A percentile compares a stretch with the other conserved stretches of the same genome.
Evolutionary conservation across 2,113 vertebrate species (phyloP).

Genomic region (Oreochromis niloticus): DNA sequence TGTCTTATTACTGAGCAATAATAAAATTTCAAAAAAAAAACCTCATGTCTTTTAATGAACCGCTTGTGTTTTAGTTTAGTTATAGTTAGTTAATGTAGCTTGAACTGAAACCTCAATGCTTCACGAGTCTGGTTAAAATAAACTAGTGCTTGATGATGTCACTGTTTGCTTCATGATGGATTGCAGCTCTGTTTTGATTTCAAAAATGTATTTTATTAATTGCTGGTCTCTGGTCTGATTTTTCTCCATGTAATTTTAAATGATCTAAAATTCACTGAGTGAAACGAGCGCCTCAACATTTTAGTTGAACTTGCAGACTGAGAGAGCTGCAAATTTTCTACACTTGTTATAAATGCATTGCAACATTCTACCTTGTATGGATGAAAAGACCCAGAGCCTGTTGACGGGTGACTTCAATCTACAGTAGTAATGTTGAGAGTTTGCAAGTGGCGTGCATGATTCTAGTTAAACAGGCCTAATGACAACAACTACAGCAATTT

Average conservation of each 20-base stretch:
- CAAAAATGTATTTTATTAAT: constrained; percentile 6
- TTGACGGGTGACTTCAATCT: no score
- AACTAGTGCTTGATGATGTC: not conserved
- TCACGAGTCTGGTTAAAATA: not conserved
- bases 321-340: no score
- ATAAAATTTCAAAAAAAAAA: fast-evolving
- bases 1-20: not conserved
- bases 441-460: no score
- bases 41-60: not conserved
- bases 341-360: no score
- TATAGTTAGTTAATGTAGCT: not conserved
- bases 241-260: not conserved
- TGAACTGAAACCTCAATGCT: not conserved
- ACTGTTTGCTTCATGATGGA: not conserved
- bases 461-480: no score
- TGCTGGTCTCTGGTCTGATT: fast-evolving
- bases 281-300: no score
- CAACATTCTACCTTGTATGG: no score
- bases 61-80: not conserved
- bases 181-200: constrained; percentile 7
- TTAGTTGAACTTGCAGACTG: no score
- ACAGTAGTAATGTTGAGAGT: no score
- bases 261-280: no score
- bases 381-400: no score
- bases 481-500: no score